A percentile compares a stretch with the other conserved stretches of the same genome.
These are phyloP conservation scores for Aotus griseimembra DNA, from an alignment of 2,797 vertebrate species.

Conservation along the genomic window DNA sequence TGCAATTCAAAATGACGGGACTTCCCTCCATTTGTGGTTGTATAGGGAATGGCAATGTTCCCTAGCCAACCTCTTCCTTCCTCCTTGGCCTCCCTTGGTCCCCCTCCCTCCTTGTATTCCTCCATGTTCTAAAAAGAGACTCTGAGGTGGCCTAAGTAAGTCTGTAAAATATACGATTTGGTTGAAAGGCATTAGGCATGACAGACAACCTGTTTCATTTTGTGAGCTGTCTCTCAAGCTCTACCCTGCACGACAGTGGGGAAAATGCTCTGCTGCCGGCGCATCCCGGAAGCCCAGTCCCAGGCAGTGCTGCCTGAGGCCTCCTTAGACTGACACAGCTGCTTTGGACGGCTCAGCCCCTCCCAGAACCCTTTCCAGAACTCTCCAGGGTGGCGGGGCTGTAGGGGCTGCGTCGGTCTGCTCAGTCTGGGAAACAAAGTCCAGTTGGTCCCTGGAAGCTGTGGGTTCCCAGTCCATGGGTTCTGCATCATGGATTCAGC, in stretches of 20 bases:
- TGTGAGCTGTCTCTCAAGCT: background rate
- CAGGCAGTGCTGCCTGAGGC: fast-evolving
- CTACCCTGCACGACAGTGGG: no score
- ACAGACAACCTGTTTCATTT: background rate
- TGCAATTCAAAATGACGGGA: background rate
- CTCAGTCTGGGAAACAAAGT: background rate
- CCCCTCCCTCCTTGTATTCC: fast-evolving
- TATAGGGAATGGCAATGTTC: background rate
- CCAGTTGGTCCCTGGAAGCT: background rate
- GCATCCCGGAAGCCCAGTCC: background rate
- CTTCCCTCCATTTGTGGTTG: background rate
- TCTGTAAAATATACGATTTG: background rate
- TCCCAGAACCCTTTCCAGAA: background rate
- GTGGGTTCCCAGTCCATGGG: background rate
- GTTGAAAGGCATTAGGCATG: background rate
- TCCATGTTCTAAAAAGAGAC: background rate
- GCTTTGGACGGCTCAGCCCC: background rate
- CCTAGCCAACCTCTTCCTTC: background rate
- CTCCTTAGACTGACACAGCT: background rate
- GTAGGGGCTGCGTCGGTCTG: no score
- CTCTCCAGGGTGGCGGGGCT: background rate
- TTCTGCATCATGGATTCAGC: background rate
- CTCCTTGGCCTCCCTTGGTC: background rate
- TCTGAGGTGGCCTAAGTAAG: background rate
- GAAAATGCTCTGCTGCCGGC: fast-evolving